These are phyloP conservation scores for Clarias batrachus DNA, from an alignment of 2,113 vertebrate species.

Conservation along the genomic window DNA sequence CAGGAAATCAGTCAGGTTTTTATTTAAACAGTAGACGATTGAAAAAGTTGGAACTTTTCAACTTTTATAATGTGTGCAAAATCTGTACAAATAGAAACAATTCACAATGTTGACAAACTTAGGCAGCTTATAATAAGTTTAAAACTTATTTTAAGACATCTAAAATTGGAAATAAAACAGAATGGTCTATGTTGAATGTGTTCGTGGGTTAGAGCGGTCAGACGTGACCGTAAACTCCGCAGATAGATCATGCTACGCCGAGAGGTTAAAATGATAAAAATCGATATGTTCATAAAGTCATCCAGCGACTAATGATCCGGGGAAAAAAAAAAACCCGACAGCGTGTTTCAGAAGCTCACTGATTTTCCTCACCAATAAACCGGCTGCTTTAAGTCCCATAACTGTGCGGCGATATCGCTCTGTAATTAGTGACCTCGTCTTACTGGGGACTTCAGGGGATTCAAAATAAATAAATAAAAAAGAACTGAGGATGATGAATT, in stretches of 20 bases:
- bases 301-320: slow-evolving; percentile 61
- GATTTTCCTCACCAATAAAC: slow-evolving; percentile 70
- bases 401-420: slow-evolving; percentile 67
- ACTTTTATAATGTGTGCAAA: background rate
- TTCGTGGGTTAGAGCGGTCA: background rate
- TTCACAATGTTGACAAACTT: no score
- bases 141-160: no score
- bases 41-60: background rate
- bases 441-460: slow-evolving; percentile 55
- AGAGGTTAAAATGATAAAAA: background rate
- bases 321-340: slow-evolving; percentile 58
- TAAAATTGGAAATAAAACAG: no score
- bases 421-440: slow-evolving; percentile 71
- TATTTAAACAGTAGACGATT: background rate
- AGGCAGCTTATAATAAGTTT: no score
- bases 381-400: slow-evolving; percentile 68
- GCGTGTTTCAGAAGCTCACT: slow-evolving; percentile 70
- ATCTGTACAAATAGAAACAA: background rate
- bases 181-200: no score
- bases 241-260: background rate
- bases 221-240: background rate
- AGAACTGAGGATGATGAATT: slow-evolving; percentile 69
- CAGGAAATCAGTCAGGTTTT: background rate
- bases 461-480: slow-evolving; percentile 44
- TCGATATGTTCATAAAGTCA: slow-evolving; percentile 12